These are phyloP conservation scores for Bellardia bayeri DNA, from an alignment of 2,888 invertebrate species.

Conservation along the genomic window DNA sequence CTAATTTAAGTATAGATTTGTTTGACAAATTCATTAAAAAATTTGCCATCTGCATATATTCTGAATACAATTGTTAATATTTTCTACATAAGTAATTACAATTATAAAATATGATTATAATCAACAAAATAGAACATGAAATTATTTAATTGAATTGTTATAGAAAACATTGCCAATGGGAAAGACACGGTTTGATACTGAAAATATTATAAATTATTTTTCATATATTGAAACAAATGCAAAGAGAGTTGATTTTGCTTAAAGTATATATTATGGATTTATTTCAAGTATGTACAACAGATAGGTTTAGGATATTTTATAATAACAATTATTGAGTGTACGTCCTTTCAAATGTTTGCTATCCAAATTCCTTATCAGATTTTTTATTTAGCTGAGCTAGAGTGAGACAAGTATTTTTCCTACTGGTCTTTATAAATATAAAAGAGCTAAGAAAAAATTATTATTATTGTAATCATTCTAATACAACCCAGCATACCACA, in stretches of 20 bases:
- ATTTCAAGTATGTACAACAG: too few species aligned
- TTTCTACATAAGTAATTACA: slow-evolving; percentile 11
- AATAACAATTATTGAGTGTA: too few species aligned
- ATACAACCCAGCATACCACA: not conserved
- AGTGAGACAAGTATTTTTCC: too few species aligned
- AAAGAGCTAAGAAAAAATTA: not conserved
- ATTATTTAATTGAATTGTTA: slow-evolving; percentile 49
- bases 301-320: too few species aligned
- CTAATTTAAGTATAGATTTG: not conserved
- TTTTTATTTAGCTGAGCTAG: too few species aligned
- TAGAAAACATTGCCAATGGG: not conserved
- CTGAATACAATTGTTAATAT: slow-evolving; percentile 34
- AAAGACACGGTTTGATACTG: too few species aligned
- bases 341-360: too few species aligned
- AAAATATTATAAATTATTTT: too few species aligned
- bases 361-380: too few species aligned
- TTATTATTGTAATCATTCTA: slow-evolving; percentile 21
- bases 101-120: slow-evolving; percentile 50
- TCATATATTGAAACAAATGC: too few species aligned
- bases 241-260: too few species aligned
- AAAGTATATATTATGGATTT: too few species aligned
- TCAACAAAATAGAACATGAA: slow-evolving; percentile 59
- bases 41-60: slow-evolving; percentile 40
- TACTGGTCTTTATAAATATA: not conserved
- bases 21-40: slow-evolving; percentile 51